Base-by-base conservation (phyloP, 2,113 vertebrate species). In the Caranx melampygus region DNA sequence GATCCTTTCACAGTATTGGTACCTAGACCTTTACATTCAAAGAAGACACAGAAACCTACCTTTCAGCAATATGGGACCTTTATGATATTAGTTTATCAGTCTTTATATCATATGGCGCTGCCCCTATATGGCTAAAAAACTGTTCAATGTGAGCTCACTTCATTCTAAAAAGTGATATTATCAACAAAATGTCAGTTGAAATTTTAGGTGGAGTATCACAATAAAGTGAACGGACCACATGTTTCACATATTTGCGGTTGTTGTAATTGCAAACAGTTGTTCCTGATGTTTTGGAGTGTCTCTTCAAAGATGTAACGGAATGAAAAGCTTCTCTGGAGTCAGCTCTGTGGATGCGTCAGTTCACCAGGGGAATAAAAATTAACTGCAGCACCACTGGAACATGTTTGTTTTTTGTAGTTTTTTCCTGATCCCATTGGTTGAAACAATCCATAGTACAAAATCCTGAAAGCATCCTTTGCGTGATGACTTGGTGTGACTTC, bases 261-360 rank as follows among this genome's bases (percentile, higher is more conserved):
- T 52, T 34, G 3, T 75, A 63, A 82, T 73, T 77, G 70, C 34
- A 20, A 62, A n/a, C 72, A 84, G 40, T 59, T 74, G 73, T 64
- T 52, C 63, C 4, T 72, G 16, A 9, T 33, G 6, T 35, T 54
- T 47, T n/a, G 58, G 49, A 72, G 3, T 7, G 59, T 34, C 57
- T 63, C n/a, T 34, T 67, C n/a, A n/a, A 45, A 67, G 21, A 20
- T 1, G 4, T 26, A n/a, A 45, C 12, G 47, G 34, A 47, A 44
- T 58, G 13, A 40, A 67, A 45, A 57, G 12, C 5, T 40, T 42
- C 52, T 51, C 40, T 75, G 64, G 2, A 35, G 47, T 6, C 6
- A 68, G 15, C 14, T 51, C 14, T 35, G 7, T 33, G 6, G 34
- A 52, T 34, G 35, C 73, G 45, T 61, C 51, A 66, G 70, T 42